Evolutionary conservation across 2,113 vertebrate species (phyloP).

Genomic region (Proterorhinus semilunaris): DNA sequence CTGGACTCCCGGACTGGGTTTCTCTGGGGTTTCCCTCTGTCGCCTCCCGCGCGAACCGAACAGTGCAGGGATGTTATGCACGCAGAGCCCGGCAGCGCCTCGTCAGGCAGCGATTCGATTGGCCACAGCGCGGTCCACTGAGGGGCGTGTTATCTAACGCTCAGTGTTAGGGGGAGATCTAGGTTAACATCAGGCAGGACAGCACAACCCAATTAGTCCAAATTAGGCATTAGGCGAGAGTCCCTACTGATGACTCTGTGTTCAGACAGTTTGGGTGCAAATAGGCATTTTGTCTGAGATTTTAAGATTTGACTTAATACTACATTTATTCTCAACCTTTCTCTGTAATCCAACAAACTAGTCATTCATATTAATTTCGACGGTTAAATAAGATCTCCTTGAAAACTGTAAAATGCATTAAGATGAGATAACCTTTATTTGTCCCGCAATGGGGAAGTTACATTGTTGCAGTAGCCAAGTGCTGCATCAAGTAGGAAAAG

Average conservation of each 20-base stretch:
- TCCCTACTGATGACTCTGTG: slow-evolving; percentile 27
- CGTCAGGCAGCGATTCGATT: slow-evolving; percentile 38
- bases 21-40: slow-evolving; percentile 42
- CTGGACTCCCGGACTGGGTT: slow-evolving; percentile 42
- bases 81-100: slow-evolving; percentile 40
- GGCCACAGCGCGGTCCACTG: slow-evolving; percentile 48
- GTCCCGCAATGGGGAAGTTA: too few species aligned
- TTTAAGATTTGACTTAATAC: too few species aligned
- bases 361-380: too few species aligned
- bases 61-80: not conserved
- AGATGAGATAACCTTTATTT: too few species aligned
- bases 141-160: slow-evolving; percentile 66
- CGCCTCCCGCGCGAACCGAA: slow-evolving; percentile 48
- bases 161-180: slow-evolving; percentile 54
- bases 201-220: slow-evolving; percentile 64
- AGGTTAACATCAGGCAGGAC: slow-evolving; percentile 57
- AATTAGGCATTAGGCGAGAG: slow-evolving; percentile 39
- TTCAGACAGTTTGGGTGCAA: not conserved
- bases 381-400: too few species aligned
- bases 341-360: too few species aligned
- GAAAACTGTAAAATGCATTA: too few species aligned
- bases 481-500: too few species aligned
- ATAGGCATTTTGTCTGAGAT: too few species aligned
- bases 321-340: too few species aligned
- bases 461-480: too few species aligned